These are phyloP conservation scores for Thalassophryne amazonica DNA, from an alignment of 2,797 vertebrate genomes.

Conservation along the genomic window DNA sequence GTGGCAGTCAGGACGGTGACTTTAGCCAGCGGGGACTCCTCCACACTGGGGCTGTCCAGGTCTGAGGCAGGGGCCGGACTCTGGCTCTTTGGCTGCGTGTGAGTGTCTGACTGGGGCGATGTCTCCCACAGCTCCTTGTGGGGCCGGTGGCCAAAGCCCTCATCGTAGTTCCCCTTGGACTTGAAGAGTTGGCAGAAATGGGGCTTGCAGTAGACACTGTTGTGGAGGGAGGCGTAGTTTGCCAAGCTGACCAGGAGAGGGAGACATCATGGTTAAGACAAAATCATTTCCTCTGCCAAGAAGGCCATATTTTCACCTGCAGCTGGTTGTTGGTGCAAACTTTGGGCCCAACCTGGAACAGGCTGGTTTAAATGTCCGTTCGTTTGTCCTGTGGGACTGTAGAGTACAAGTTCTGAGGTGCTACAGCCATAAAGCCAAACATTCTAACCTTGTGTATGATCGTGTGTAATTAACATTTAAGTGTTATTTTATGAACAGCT, in stretches of 20 bases:
- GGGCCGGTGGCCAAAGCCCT: conserved; percentile 93
- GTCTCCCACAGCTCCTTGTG: conserved; percentile 92
- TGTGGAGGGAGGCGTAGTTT: conserved; percentile 91
- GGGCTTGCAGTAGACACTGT: conserved; percentile 94
- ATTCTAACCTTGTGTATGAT: no score
- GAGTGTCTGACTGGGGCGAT: conserved; percentile 23
- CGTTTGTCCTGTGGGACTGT: no score
- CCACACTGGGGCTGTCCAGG: conserved; percentile 81
- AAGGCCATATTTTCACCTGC: no score
- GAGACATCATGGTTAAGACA: background rate
- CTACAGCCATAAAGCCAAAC: no score
- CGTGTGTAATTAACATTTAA: no score
- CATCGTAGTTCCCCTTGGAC: conserved; percentile 96
- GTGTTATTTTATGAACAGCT: no score
- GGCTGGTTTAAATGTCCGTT: no score
- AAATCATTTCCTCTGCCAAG: no score
- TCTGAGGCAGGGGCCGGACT: conserved; percentile 48
- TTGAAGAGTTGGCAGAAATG: conserved; percentile 98
- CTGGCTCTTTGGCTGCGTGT: background rate
- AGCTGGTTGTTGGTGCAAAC: no score
- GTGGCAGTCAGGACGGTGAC: conserved; percentile 87
- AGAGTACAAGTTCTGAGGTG: no score
- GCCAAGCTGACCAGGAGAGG: conserved; percentile 76
- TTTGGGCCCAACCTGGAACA: no score
- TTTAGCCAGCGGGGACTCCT: conserved; percentile 90